phyloP scores from a whole-genome alignment of 2,113 vertebrate genomes.

The Spea multiplicata region DNA sequence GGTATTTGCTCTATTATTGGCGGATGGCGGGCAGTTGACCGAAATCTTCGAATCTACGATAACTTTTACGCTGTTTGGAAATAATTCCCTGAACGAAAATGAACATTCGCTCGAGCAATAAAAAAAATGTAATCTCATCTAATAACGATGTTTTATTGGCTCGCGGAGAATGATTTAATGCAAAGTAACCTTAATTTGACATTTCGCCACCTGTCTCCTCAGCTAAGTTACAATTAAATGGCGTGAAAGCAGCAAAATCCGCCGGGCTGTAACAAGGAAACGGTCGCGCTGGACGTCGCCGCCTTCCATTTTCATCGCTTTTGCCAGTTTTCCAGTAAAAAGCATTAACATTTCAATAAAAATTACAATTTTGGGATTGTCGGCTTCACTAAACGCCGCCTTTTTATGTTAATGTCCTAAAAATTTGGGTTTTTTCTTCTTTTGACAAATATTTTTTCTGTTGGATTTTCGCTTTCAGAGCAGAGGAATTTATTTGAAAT shows the following conservation, averaged over 20 bases:
- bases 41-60: too few relatives aligned
- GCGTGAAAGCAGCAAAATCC: constrained; percentile 8
- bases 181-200: constrained; percentile 39
- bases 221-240: constrained; percentile 15
- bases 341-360: background rate
- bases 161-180: constrained; percentile 34
- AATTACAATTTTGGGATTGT: background rate
- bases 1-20: too few relatives aligned
- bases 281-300: background rate
- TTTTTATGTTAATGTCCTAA: background rate
- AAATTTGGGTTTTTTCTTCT: background rate
- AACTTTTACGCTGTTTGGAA: background rate
- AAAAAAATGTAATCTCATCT: constrained; percentile 35
- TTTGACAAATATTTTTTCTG: background rate
- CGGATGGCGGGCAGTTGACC: too few relatives aligned
- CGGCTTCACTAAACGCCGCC: background rate
- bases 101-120: background rate
- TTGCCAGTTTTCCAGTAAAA: background rate
- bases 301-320: constrained; percentile 7
- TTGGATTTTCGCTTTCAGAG: too few relatives aligned
- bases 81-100: constrained; percentile 36
- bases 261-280: constrained; percentile 8
- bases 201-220: constrained; percentile 39
- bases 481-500: too few relatives aligned
- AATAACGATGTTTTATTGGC: constrained; percentile 43